phyloP scores from a whole-genome alignment of 2,113 vertebrate genomes.

The Rattus rattus region DNA sequence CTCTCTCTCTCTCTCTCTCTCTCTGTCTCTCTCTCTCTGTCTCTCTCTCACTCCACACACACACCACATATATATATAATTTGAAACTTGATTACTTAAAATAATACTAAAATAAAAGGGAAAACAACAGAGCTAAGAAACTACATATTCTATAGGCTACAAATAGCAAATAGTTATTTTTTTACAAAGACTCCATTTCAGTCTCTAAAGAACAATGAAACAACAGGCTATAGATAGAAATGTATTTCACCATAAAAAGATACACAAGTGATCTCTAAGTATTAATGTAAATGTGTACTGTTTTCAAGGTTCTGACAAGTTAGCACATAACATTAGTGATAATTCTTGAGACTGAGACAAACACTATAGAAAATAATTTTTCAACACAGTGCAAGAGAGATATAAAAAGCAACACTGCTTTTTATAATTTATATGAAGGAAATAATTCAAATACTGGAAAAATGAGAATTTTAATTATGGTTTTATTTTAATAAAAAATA shows the following conservation, averaged over 20 bases:
- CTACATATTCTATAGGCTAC: background rate
- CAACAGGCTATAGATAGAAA: slow-evolving; percentile 25
- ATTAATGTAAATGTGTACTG: background rate
- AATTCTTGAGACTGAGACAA: slow-evolving; percentile 31
- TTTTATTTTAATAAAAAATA: slow-evolving; percentile 28
- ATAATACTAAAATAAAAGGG: background rate
- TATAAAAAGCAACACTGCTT: background rate
- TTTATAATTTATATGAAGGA: slow-evolving; percentile 37
- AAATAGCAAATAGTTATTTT: slow-evolving; percentile 20
- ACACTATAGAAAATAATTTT: background rate
- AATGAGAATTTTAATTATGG: slow-evolving; percentile 43
- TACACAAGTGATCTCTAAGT: slow-evolving; percentile 21
- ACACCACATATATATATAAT: no score
- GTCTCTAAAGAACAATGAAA: slow-evolving; percentile 26
- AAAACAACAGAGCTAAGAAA: background rate
- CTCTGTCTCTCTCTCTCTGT: no score
- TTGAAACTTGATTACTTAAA: slow-evolving; percentile 8
- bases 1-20: no score
- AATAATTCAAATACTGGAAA: slow-evolving; percentile 37
- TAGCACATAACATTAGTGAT: background rate
- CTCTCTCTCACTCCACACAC: background rate
- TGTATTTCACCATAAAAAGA: background rate
- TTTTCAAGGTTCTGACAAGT: background rate
- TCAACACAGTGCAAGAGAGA: background rate
- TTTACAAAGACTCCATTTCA: slow-evolving; percentile 45